Conservation (phyloP, 2,113 vertebrate genomes). For the Fregetta grallaria region DNA sequence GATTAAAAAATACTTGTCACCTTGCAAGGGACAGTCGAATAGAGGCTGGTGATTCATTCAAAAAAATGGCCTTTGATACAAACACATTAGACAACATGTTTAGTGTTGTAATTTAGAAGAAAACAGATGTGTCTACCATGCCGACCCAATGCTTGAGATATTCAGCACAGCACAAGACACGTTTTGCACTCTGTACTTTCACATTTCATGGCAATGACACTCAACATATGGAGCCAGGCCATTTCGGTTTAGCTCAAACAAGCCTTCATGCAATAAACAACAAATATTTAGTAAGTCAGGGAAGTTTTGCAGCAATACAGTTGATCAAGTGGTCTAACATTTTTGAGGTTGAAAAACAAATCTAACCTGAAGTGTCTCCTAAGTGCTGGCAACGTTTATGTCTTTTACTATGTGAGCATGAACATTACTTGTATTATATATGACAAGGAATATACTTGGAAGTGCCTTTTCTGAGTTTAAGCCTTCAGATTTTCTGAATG, state of each 20-base stretch:
- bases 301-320: neutral
- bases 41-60: neutral
- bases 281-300: neutral
- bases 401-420: neutral
- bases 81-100: neutral
- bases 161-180: neutral
- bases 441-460: neutral
- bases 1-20: conserved; percentile 27
- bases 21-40: conserved; percentile 2
- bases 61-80: neutral
- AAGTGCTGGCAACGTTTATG: neutral
- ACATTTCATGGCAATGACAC: neutral
- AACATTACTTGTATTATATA: neutral
- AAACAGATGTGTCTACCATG: neutral
- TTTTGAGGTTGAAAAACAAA: neutral
- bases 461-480: neutral
- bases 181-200: neutral
- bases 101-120: neutral
- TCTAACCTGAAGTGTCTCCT: neutral
- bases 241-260: neutral
- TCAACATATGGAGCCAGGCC: neutral
- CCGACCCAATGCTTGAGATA: neutral
- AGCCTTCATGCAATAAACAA: neutral
- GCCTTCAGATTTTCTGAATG: neutral
- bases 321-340: neutral